Evolutionary conservation across 2,113 vertebrate species (phyloP), one percentile per base, ranked within the genome.

Genomic region (Mugil cephalus): DNA sequence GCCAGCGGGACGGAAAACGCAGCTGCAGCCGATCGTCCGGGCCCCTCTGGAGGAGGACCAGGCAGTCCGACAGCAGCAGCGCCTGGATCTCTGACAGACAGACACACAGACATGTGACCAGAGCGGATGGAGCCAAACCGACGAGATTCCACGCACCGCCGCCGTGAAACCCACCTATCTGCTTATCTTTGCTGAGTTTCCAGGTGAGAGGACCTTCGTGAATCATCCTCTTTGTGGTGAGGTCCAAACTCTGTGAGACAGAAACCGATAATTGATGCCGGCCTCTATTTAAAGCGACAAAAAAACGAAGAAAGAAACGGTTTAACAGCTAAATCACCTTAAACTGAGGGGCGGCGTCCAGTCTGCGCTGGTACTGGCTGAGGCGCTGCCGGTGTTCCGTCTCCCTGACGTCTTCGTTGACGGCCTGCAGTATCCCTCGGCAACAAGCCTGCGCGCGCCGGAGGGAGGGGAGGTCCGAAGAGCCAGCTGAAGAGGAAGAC

Each of bases 131-230:
- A 48, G 14, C 14, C 18, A 17, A 43, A 24, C 24, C 1, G 3
- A 12, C 10, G 39, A 15, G 0, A 15, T 9, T 4, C 24, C 0
- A 13, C n/a, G 15, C 8, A 30, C 24, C 8, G 5, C 39, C 17
- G 7, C 6, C 1, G 17, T 4, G 0, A 42, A 0, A 74, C 91
- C 18, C 62, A 99, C 97, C 97, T 67, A 99, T 88, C 3, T 94
- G 95, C 90, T 99, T 99, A 19, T 99, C 97, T 87, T 96, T 98
- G 92, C 91, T 93, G 80, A 98, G 83, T 73, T 95, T 95, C 97
- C 97, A 99, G 0, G 90, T 91, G 46, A 99, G 93, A 0, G 95
- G 93, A 1, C 97, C 97, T 75, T 99, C 97, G 0, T 99, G 96
- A 71, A 99, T 95, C 97, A 99, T 96, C n/a, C 87, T 93, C 61